phyloP scores from a whole-genome alignment of 2,113 vertebrate species.

The Lonchura striata region DNA sequence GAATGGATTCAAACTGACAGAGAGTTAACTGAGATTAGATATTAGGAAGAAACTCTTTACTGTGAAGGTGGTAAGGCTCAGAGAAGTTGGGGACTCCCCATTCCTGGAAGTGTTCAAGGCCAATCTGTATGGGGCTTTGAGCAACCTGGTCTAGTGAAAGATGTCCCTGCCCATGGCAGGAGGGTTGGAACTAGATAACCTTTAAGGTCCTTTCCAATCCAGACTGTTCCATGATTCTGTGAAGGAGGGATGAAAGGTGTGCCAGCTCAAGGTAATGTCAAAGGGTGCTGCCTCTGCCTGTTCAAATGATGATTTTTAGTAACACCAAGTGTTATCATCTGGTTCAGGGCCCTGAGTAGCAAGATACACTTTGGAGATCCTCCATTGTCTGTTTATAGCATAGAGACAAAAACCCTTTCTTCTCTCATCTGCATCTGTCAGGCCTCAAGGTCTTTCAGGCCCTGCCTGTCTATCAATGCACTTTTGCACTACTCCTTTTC shows the following conservation, averaged over 20 bases:
- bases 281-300: not conserved
- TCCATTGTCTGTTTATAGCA: not conserved
- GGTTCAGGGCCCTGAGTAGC: not conserved
- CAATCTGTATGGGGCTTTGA: not conserved
- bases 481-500: not conserved
- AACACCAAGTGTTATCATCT: not conserved
- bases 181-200: not conserved
- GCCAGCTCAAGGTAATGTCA: not conserved
- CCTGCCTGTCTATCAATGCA: not conserved
- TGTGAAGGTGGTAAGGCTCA: not conserved
- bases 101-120: not conserved
- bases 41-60: not conserved
- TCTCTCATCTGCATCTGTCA: not conserved
- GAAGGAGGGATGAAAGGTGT: not conserved
- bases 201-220: not conserved
- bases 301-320: not conserved
- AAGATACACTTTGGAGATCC: not conserved
- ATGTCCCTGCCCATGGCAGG: not conserved
- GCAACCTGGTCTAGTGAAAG: not conserved
- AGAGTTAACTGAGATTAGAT: not conserved
- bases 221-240: not conserved
- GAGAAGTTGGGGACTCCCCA: accelerated
- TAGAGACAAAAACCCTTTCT: not conserved
- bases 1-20: not conserved
- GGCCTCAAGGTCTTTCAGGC: not conserved